phyloP scores from a whole-genome alignment of 1,140 invertebrate genomes.

The Philaenus spumarius region DNA sequence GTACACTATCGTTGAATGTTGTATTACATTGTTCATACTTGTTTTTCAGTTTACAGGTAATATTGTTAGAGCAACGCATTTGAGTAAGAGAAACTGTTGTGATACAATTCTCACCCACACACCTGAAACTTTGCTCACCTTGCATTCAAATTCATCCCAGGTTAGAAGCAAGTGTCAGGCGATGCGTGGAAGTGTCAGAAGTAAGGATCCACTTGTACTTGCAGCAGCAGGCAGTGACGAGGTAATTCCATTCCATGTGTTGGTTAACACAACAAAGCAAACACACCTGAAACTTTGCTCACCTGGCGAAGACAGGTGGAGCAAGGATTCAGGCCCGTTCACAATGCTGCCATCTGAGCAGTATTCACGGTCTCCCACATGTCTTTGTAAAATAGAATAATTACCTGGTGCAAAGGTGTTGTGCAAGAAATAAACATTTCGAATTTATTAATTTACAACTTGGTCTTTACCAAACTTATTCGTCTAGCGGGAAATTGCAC shows the following conservation, averaged over 20 bases:
- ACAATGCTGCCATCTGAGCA: background rate
- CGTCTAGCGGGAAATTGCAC: too few relatives aligned
- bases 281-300: conserved; percentile 35
- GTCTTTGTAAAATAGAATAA: too few relatives aligned
- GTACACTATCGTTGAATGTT: too few relatives aligned
- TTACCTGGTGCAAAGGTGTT: too few relatives aligned
- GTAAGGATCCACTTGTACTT: background rate
- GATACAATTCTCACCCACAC: conserved; percentile 29
- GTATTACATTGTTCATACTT: too few relatives aligned
- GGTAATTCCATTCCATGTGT: background rate
- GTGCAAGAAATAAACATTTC: too few relatives aligned
- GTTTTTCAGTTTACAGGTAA: too few relatives aligned
- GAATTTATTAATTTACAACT: too few relatives aligned
- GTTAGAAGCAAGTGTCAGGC: conserved; percentile 33
- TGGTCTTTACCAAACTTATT: too few relatives aligned
- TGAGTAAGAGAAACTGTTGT: too few relatives aligned
- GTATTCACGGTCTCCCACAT: too few relatives aligned
- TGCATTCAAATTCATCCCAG: conserved; percentile 21
- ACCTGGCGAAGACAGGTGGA: conserved; percentile 28
- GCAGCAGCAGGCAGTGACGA: background rate
- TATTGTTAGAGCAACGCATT: too few relatives aligned
- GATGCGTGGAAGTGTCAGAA: conserved; percentile 27
- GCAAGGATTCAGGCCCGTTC: conserved; percentile 30
- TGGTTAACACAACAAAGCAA: conserved; percentile 2
- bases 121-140: conserved; percentile 35